phyloP scores from a whole-genome alignment of 2,797 vertebrate species.

The Takifugu ocellatus region DNA sequence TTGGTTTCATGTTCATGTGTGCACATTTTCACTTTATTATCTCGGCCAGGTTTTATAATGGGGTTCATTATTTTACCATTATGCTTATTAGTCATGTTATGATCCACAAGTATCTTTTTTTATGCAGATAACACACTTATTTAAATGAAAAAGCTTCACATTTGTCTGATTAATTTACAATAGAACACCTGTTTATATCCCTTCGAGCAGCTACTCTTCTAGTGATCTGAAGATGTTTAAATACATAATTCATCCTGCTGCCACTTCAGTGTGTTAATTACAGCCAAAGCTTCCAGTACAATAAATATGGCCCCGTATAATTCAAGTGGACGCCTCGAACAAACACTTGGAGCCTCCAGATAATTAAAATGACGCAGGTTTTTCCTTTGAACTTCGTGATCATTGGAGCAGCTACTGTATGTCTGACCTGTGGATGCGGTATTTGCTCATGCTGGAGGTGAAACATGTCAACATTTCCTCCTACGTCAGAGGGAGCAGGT shows the following conservation, averaged over 20 bases:
- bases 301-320: constrained; percentile 1
- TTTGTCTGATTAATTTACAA: too few relatives aligned
- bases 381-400: constrained; percentile 2
- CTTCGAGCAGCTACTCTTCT: too few relatives aligned
- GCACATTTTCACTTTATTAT: too few relatives aligned
- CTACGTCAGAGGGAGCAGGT: too few relatives aligned
- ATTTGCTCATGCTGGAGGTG: background rate
- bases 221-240: background rate
- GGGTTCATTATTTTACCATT: too few relatives aligned
- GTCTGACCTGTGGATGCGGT: background rate
- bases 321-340: background rate
- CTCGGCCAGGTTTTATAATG: too few relatives aligned
- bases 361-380: constrained; percentile 16
- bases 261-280: background rate
- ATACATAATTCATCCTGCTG: background rate
- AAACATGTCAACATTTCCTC: constrained; percentile 1
- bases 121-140: too few relatives aligned
- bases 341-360: constrained; percentile 7
- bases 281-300: background rate
- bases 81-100: too few relatives aligned
- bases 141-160: too few relatives aligned
- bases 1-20: too few relatives aligned
- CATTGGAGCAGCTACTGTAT: constrained; percentile 15
- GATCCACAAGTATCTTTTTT: too few relatives aligned
- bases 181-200: too few relatives aligned